Conservation (phyloP, 1,140 invertebrate genomes). For the Anastrepha ludens region DNA sequence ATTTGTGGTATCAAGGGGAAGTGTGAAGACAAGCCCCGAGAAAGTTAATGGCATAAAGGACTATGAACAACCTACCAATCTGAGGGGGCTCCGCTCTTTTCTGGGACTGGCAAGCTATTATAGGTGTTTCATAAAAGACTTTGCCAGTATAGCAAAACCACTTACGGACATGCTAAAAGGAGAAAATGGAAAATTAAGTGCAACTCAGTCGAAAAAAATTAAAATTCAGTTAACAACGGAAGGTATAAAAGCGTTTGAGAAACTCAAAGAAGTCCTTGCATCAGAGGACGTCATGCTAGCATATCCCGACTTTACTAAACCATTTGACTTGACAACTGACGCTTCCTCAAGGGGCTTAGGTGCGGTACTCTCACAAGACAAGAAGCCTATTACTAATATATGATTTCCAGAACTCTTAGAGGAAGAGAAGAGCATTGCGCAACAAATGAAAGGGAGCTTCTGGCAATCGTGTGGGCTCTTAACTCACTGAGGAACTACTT, state of each 20-base stretch:
- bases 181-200: slow-evolving; percentile 55
- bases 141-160: slow-evolving; percentile 56
- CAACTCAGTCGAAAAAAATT: slow-evolving; percentile 53
- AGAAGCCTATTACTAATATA: slow-evolving; percentile 56
- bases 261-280: slow-evolving; percentile 70
- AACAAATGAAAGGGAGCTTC: slow-evolving; percentile 54
- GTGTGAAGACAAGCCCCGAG: slow-evolving; percentile 58
- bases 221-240: slow-evolving; percentile 34
- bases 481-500: slow-evolving; percentile 52
- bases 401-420: slow-evolving; percentile 55
- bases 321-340: slow-evolving; percentile 67
- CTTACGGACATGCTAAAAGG: slow-evolving; percentile 54
- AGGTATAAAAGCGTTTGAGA: slow-evolving; percentile 69
- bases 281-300: slow-evolving; percentile 71
- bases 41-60: slow-evolving; percentile 60
- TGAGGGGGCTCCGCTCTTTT: slow-evolving; percentile 57
- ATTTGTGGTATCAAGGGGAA: slow-evolving; percentile 55
- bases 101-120: slow-evolving; percentile 58
- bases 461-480: slow-evolving; percentile 51
- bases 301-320: slow-evolving; percentile 67
- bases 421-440: slow-evolving; percentile 41
- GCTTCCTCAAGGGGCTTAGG: slow-evolving; percentile 64
- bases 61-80: slow-evolving; percentile 56
- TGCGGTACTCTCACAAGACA: slow-evolving; percentile 66
- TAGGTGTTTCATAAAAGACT: slow-evolving; percentile 58